Percentiles rank a stretch among this genome's conserved stretches.
Conservation (phyloP, 2,113 vertebrate species). For the Pomatostomus ruficeps region DNA sequence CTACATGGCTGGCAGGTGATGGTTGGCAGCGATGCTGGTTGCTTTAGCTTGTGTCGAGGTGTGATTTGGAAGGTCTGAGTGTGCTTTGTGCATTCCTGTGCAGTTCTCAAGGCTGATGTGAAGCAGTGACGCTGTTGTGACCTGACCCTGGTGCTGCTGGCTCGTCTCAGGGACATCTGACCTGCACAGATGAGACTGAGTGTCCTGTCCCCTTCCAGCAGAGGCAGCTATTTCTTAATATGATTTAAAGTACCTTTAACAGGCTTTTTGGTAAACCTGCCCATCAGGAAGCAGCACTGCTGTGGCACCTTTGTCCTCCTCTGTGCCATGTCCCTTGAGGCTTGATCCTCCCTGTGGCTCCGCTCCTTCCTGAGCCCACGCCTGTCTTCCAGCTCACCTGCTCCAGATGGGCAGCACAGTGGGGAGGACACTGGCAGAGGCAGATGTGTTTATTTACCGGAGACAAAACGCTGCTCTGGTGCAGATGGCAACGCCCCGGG, state of each 20-base stretch:
- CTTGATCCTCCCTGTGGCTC: not conserved
- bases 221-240: conserved; percentile 14
- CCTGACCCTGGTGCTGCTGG: not conserved
- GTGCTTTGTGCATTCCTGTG: not conserved
- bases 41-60: not conserved
- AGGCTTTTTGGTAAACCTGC: conserved; percentile 48
- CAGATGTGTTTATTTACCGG: conserved; percentile 82
- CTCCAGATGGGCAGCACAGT: conserved; percentile 80
- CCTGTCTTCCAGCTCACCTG: conserved; percentile 75
- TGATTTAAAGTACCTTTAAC: conserved; percentile 41
- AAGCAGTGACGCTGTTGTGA: not conserved
- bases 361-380: conserved; percentile 12
- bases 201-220: conserved; percentile 13
- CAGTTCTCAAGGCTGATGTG: not conserved
- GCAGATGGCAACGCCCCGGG: conserved; percentile 77
- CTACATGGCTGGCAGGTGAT: not conserved
- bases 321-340: conserved; percentile 52
- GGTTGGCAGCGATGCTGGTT: not conserved
- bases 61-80: not conserved
- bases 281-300: conserved; percentile 49
- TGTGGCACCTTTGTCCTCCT: conserved; percentile 28
- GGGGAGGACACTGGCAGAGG: conserved; percentile 76
- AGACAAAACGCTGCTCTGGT: conserved; percentile 67
- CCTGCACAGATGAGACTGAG: conserved; percentile 44
- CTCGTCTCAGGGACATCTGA: conserved; percentile 3